A percentile compares a stretch with the other conserved stretches of the same genome.
Conservation (phyloP, 2,888 invertebrate genomes). For the Drosophila greeni region DNA sequence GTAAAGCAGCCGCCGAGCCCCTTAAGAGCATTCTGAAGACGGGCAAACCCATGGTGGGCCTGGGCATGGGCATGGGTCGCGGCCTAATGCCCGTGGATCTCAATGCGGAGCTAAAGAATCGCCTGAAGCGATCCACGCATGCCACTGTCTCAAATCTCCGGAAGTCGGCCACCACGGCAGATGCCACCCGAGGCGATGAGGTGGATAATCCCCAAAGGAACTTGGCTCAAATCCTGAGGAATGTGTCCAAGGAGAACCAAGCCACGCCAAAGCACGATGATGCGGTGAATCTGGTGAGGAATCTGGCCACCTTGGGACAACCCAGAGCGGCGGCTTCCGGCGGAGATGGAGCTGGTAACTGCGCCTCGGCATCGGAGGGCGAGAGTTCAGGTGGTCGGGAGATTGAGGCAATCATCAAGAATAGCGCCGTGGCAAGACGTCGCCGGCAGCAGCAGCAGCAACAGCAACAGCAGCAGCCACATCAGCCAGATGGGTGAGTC, state of each 20-base stretch:
- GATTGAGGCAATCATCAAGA: conserved; percentile 79
- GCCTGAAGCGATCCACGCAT: conserved; percentile 77
- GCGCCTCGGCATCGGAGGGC: conserved; percentile 78
- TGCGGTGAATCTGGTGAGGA: conserved; percentile 76
- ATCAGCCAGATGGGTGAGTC: conserved; percentile 80
- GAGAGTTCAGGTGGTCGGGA: conserved; percentile 80
- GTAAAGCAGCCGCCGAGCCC: conserved; percentile 52
- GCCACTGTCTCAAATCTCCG: conserved; percentile 77
- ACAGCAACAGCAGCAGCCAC: conserved; percentile 48
- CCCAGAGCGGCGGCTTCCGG: conserved; percentile 35
- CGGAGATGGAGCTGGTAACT: conserved; percentile 28
- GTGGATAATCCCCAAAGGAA: conserved; percentile 68
- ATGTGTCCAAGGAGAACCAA: conserved; percentile 74
- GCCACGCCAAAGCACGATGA: conserved; percentile 74
- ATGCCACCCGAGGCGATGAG: conserved; percentile 59
- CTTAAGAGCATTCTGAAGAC: conserved; percentile 74
- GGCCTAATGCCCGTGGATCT: conserved; percentile 77
- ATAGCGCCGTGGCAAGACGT: conserved; percentile 79
- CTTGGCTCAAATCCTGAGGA: conserved; percentile 74
- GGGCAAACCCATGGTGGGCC: conserved; percentile 65
- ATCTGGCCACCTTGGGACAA: conserved; percentile 75
- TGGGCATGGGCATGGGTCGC: conserved; percentile 61
- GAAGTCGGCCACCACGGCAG: conserved; percentile 75
- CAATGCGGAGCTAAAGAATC: conserved; percentile 78
- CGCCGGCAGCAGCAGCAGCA: conserved; percentile 76